Evolutionary conservation across 2,113 vertebrate genomes (phyloP).

Genomic region (Passer domesticus): DNA sequence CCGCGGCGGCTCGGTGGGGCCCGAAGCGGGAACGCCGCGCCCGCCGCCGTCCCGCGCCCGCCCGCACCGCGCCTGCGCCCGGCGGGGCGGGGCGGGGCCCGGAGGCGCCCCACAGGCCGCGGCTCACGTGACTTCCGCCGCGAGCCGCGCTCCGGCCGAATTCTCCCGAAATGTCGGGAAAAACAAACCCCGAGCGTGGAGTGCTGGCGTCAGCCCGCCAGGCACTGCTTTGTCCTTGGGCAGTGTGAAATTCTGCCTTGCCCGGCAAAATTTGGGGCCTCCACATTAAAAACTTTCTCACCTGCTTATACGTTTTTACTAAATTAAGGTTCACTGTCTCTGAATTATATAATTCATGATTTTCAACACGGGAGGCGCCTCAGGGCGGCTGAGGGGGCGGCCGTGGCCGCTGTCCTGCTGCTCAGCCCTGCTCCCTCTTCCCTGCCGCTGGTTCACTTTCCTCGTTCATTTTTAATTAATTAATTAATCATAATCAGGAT

Average conservation of each 20-base stretch:
- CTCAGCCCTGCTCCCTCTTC: not conserved
- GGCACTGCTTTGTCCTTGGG: not conserved
- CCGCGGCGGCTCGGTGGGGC: not conserved
- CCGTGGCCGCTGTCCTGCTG: not conserved
- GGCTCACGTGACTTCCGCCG: not conserved
- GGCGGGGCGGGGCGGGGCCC: not conserved
- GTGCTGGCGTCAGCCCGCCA: fast-evolving
- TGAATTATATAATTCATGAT: fast-evolving
- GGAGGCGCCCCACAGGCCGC: not conserved
- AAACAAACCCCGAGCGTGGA: fast-evolving
- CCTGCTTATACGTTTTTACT: fast-evolving
- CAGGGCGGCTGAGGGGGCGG: not conserved
- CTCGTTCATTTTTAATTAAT: not conserved
- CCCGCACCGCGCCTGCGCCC: not conserved
- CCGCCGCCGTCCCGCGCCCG: no score
- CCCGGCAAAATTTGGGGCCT: fast-evolving
- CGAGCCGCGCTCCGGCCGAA: fast-evolving
- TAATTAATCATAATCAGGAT: not conserved
- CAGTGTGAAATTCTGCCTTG: not conserved
- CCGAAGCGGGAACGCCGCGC: not conserved
- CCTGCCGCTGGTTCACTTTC: not conserved
- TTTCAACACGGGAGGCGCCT: not conserved
- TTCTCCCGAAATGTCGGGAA: fast-evolving
- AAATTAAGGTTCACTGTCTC: no score
- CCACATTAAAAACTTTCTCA: no score